These are phyloP conservation scores for Malurus alboscapulatus DNA, from an alignment of 2,113 vertebrate species.

Conservation along the genomic window DNA sequence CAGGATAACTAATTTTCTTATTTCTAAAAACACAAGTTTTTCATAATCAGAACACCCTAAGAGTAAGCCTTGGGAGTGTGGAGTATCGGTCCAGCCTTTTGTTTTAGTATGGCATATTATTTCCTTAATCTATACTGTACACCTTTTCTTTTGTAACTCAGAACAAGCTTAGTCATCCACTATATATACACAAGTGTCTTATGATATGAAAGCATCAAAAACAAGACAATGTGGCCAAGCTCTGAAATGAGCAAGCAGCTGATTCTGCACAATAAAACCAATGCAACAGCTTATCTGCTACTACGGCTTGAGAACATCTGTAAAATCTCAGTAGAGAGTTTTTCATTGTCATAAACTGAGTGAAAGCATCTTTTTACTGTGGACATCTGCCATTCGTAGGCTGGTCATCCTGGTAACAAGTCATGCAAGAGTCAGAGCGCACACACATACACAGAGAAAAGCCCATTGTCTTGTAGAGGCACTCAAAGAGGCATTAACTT, in stretches of 20 bases:
- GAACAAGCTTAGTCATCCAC: constrained; percentile 22
- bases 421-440: background rate
- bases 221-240: background rate
- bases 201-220: background rate
- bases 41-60: background rate
- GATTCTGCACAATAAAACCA: background rate
- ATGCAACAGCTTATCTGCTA: background rate
- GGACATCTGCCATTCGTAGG: background rate
- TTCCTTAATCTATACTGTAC: background rate
- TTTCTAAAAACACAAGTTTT: background rate
- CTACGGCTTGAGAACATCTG: background rate
- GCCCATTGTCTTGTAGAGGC: background rate
- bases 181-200: background rate
- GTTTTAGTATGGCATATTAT: background rate
- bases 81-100: background rate
- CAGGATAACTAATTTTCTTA: background rate
- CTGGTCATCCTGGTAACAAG: background rate
- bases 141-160: background rate
- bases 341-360: background rate
- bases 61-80: background rate
- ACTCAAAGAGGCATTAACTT: background rate
- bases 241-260: background rate
- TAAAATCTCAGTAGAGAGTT: background rate
- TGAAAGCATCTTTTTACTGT: background rate
- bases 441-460: background rate